Evolutionary conservation across 2,113 vertebrate species (phyloP).

Genomic region (Osmerus eperlanus): DNA sequence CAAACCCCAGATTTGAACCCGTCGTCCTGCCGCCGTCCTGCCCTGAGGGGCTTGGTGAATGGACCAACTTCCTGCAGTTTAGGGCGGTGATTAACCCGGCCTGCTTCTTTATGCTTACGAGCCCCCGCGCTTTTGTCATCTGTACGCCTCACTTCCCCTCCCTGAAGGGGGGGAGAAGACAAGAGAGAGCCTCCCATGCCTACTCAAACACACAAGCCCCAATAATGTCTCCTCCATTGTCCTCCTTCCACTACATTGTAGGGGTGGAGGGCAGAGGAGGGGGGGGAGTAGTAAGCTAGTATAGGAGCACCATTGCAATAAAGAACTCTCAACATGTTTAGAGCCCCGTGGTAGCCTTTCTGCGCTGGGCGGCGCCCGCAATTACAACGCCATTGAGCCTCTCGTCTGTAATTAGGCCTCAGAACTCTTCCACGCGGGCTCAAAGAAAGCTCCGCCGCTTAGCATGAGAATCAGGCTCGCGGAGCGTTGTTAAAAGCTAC

Average conservation of each 20-base stretch:
- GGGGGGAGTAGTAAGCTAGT: slow-evolving; percentile 13
- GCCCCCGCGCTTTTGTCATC: slow-evolving; percentile 63
- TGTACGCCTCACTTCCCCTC: slow-evolving; percentile 65
- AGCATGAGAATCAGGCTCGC: slow-evolving; percentile 50
- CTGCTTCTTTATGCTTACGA: slow-evolving; percentile 57
- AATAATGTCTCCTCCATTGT: slow-evolving; percentile 64
- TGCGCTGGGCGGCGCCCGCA: slow-evolving; percentile 52
- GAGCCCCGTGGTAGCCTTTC: slow-evolving; percentile 45
- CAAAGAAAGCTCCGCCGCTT: slow-evolving; percentile 39
- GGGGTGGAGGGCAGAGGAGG: slow-evolving; percentile 58
- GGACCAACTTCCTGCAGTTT: slow-evolving; percentile 69
- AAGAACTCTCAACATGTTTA: slow-evolving; percentile 58
- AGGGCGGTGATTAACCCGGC: slow-evolving; percentile 68
- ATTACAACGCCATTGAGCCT: slow-evolving; percentile 58
- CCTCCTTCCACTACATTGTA: slow-evolving; percentile 36
- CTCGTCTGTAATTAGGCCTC: slow-evolving; percentile 60
- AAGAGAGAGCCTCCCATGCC: slow-evolving; percentile 43
- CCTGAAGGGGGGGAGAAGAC: slow-evolving; percentile 43
- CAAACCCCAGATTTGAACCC: slow-evolving; percentile 43
- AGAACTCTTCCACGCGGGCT: slow-evolving; percentile 44
- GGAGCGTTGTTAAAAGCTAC: slow-evolving; percentile 30
- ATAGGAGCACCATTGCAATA: slow-evolving; percentile 61
- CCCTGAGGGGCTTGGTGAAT: slow-evolving; percentile 61
- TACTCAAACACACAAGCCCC: slow-evolving; percentile 64
- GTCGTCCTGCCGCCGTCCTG: slow-evolving; percentile 31